These are phyloP conservation scores for Oncorhynchus kisutch DNA, from an alignment of 2,113 vertebrate genomes.

Conservation along the genomic window DNA sequence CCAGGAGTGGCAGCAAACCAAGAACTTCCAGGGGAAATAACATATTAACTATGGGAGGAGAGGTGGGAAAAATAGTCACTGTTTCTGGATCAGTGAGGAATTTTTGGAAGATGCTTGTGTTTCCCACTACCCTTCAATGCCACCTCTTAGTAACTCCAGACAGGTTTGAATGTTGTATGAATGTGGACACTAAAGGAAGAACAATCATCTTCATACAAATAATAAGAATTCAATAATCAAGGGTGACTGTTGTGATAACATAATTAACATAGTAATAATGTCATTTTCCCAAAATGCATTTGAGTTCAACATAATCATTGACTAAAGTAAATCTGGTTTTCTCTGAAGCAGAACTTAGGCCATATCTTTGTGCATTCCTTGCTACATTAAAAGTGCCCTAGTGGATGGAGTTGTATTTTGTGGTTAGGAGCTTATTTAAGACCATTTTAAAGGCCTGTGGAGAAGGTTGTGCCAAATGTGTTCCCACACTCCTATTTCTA, in stretches of 20 bases:
- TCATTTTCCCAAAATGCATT: not conserved
- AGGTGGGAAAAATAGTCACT: not conserved
- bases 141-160: not conserved
- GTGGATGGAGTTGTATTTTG: constrained; percentile 16
- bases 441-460: constrained; percentile 29
- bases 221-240: not conserved
- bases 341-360: not conserved
- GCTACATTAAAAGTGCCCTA: not conserved
- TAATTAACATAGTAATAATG: not conserved
- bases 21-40: constrained; percentile 15
- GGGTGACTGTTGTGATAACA: not conserved
- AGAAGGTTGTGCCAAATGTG: constrained; percentile 50
- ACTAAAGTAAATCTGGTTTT: not conserved
- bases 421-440: constrained; percentile 55
- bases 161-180: not conserved
- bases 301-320: not conserved
- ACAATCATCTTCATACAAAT: not conserved
- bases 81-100: not conserved
- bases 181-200: not conserved
- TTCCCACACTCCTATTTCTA: constrained; percentile 35
- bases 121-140: not conserved
- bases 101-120: not conserved
- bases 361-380: not conserved
- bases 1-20: not conserved
- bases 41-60: not conserved